Conservation (phyloP, 92 coral and sea anemone genomes). For the Pocillopora meandrina region DNA sequence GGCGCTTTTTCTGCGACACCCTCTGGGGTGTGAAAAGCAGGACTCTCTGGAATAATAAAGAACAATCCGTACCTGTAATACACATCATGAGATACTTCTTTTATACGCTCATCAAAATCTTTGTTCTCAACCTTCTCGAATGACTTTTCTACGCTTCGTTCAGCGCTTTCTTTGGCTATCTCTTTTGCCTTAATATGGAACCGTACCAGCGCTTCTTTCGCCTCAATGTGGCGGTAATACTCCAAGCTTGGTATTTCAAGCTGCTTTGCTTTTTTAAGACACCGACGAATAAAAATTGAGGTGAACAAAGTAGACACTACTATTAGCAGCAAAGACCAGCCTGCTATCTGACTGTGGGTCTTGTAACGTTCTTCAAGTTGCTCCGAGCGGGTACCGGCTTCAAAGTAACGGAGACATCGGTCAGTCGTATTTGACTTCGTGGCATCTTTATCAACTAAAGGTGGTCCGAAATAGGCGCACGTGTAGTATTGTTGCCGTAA, state of each 20-base stretch:
- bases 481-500: slow-evolving; percentile 55
- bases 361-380: slow-evolving; percentile 31
- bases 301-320: slow-evolving; percentile 17
- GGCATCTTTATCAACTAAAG: not conserved
- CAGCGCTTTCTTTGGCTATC: slow-evolving; percentile 44
- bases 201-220: slow-evolving; percentile 48
- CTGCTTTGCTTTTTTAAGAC: slow-evolving; percentile 7
- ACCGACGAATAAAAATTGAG: slow-evolving; percentile 24
- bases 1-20: not conserved
- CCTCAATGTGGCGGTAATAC: slow-evolving; percentile 54
- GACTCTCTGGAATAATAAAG: slow-evolving; percentile 36
- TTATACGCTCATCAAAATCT: not conserved
- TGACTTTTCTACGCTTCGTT: not conserved
- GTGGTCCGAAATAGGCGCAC: slow-evolving; percentile 61
- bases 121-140: not conserved
- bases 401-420: not conserved
- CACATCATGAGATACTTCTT: not conserved
- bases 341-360: slow-evolving; percentile 46
- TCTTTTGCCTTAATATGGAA: slow-evolving; percentile 58
- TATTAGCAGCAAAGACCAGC: slow-evolving; percentile 31
- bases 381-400: slow-evolving; percentile 6
- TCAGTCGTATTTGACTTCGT: not conserved
- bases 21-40: not conserved
- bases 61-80: not conserved
- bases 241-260: slow-evolving; percentile 35